Conservation (phyloP, 2,888 invertebrate species). For the Eremobia ochroleuca region DNA sequence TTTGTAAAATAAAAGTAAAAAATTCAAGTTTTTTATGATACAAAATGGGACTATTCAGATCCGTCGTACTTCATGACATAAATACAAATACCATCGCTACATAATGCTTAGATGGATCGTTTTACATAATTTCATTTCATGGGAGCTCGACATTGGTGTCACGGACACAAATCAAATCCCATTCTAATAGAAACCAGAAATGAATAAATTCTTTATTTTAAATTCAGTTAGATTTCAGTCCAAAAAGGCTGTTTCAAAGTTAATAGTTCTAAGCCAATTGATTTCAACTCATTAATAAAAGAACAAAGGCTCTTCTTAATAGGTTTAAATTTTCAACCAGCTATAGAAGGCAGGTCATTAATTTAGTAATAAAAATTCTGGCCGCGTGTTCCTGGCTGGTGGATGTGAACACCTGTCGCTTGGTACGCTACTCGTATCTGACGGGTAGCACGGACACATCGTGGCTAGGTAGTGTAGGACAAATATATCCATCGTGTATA, state of each 20-base stretch:
- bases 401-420: conserved; percentile 43
- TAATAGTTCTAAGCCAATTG: background rate
- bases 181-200: background rate
- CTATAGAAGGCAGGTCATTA: conserved; percentile 6
- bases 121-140: background rate
- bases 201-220: background rate
- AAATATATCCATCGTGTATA: background rate
- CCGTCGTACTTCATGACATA: background rate
- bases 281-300: conserved; percentile 9
- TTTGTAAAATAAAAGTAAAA: too few species aligned
- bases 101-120: background rate
- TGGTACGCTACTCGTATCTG: conserved; percentile 6
- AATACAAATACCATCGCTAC: background rate
- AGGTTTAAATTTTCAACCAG: conserved; percentile 2
- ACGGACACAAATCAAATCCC: background rate
- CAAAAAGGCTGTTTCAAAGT: background rate
- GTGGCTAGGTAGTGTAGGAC: background rate
- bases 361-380: conserved; percentile 48
- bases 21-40: too few species aligned
- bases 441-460: background rate
- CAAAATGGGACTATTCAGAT: background rate
- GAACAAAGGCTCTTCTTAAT: conserved; percentile 20
- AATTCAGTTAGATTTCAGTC: background rate
- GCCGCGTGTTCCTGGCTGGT: conserved; percentile 2
- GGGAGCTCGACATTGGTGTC: background rate